A percentile compares a stretch with the other conserved stretches of the same genome.
These are phyloP conservation scores for Ethmia dodecea DNA, from an alignment of 2,888 invertebrate genomes.

Conservation along the genomic window DNA sequence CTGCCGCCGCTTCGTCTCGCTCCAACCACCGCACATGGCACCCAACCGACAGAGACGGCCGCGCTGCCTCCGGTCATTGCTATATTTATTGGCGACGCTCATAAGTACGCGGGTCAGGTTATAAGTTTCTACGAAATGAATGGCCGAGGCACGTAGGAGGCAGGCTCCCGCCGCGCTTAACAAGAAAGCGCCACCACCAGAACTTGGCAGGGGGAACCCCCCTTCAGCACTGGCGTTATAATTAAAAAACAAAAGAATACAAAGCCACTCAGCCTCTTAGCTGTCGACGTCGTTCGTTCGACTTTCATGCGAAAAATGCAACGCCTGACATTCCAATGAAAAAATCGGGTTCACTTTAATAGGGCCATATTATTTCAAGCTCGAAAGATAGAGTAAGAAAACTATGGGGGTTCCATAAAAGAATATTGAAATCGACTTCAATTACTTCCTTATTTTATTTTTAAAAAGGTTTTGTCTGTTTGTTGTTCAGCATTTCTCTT, in stretches of 20 bases:
- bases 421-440: no score
- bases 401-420: no score
- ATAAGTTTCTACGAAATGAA: conserved; percentile 76
- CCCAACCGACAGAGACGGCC: conserved; percentile 51
- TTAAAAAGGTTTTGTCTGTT: no score
- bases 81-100: conserved; percentile 78
- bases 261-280: conserved; percentile 70
- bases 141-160: conserved; percentile 74
- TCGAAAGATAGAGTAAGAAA: no score
- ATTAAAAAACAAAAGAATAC: conserved; percentile 78
- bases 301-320: conserved; percentile 68
- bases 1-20: conserved; percentile 49
- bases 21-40: conserved; percentile 31
- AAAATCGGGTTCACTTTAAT: no score
- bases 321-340: conserved; percentile 49
- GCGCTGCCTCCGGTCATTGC: conserved; percentile 69
- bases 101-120: conserved; percentile 78
- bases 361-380: no score
- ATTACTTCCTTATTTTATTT: no score
- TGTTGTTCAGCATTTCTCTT: no score
- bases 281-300: conserved; percentile 47
- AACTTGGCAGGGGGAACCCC: conserved; percentile 57
- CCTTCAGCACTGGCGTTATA: conserved; percentile 64
- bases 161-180: conserved; percentile 49
- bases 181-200: conserved; percentile 73